Conservation (phyloP, 2,113 vertebrate genomes). For the Gobiocypris rarus region DNA sequence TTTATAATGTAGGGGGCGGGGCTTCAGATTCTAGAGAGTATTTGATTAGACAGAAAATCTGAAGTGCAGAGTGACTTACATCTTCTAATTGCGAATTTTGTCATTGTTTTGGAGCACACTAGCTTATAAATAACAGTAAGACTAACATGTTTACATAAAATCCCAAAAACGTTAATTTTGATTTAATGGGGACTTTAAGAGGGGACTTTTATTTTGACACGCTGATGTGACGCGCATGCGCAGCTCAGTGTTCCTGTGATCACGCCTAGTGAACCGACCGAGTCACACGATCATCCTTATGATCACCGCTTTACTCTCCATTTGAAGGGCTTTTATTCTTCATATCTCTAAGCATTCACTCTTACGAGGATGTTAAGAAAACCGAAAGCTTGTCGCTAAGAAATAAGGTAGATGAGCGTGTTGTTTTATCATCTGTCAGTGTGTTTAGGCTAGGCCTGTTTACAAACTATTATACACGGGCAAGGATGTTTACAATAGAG, state of each 20-base stretch:
- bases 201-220: slow-evolving; percentile 25
- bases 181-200: too few relatives aligned
- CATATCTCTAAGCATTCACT: not conserved
- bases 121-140: too few relatives aligned
- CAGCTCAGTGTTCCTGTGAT: not conserved
- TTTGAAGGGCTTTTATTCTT: not conserved
- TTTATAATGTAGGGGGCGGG: too few relatives aligned
- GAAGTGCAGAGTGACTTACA: too few relatives aligned
- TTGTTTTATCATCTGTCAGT: not conserved
- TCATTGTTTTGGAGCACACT: too few relatives aligned
- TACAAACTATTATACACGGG: not conserved
- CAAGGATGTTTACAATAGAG: not conserved
- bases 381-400: not conserved
- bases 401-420: not conserved
- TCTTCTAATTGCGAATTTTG: too few relatives aligned
- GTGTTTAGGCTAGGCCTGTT: not conserved
- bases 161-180: too few relatives aligned
- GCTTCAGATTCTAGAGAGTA: too few relatives aligned
- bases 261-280: not conserved
- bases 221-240: not conserved
- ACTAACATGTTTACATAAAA: too few relatives aligned
- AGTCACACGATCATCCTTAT: not conserved
- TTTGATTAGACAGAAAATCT: too few relatives aligned
- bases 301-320: not conserved
- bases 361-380: not conserved